Conservation (phyloP, 2,113 vertebrate genomes). For the Oostethus manadensis region DNA sequence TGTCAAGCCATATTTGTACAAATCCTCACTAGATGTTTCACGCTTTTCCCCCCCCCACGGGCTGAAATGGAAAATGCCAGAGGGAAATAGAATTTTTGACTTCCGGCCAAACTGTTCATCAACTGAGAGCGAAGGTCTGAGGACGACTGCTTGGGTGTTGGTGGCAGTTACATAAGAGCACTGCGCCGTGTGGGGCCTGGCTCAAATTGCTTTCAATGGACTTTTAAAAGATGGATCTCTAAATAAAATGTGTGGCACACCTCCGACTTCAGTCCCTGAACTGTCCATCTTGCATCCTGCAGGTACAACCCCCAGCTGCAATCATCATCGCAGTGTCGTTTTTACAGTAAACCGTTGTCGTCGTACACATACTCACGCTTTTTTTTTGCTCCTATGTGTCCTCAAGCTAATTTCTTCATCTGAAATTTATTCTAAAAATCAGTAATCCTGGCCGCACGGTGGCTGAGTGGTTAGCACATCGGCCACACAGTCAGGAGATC, state of each 20-base stretch:
- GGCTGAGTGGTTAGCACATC: too few species aligned
- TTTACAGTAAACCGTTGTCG: neutral
- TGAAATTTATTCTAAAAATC: too few species aligned
- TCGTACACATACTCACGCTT: too few species aligned
- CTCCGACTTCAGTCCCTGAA: neutral
- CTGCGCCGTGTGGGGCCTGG: constrained; percentile 14
- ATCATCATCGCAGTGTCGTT: neutral
- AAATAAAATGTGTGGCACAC: constrained; percentile 14
- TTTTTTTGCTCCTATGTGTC: too few species aligned
- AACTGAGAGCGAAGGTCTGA: constrained; percentile 24
- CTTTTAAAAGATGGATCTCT: constrained; percentile 13
- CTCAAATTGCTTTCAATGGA: constrained; percentile 16
- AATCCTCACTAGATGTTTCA: neutral
- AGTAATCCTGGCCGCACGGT: too few species aligned
- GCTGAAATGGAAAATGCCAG: constrained; percentile 6
- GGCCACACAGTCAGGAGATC: too few species aligned
- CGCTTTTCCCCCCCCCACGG: neutral
- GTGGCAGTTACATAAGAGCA: constrained; percentile 30
- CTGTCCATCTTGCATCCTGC: neutral
- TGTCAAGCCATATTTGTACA: neutral
- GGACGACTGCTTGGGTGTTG: constrained; percentile 23
- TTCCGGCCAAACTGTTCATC: constrained; percentile 26
- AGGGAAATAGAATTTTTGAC: constrained; percentile 8
- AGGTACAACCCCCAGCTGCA: neutral
- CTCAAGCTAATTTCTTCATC: too few species aligned